Base-by-base conservation (phyloP, 2,113 vertebrate genomes). In the Clarias batrachus region DNA sequence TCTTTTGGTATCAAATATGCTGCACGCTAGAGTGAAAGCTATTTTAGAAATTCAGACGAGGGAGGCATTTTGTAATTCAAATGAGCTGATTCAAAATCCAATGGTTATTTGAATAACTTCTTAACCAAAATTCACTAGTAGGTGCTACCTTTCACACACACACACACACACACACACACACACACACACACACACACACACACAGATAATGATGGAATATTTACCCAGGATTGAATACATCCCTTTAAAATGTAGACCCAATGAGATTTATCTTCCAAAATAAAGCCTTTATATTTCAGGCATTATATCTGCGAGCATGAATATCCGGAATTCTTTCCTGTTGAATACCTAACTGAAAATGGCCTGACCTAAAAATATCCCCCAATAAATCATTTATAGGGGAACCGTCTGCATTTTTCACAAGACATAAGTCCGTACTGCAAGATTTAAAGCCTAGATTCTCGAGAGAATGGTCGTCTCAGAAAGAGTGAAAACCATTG, bases 291-390 rank as follows among this genome's bases (percentile, higher is more conserved):
- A 68, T 52, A 54, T 56, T 68, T 83, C 23, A 70, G n/a, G 48
- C 16, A 83, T 74, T 60, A 14, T 17, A 14, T 11, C 56, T 82
- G 33, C 65, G 41, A 48, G 33, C 41, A n/a, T 60, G 68, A 59
- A 37, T 73, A 13, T 71, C 17, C n/a, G 48, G 70, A 84, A 74
- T 2, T n/a, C 10, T 11, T 80, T 25, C 52, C 62, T 85, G 48
- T 80, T 80, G 62, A 79, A 79, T 68, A 68, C 13, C n/a, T 68
- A 48, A n/a, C 56, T 86, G 85, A 37, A 86, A 86, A 81, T 86
- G 63, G 85, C 13, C 65, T 81, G 78, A 59, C 33, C 73, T 78
- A 71, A 86, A 81, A 81, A 86, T 81, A 60, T 59, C 77, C 21
- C 14, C 56, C 30, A 70, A 81, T 86, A 81, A 81, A 86, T 86